Evolutionary conservation across 2,888 invertebrate species (phyloP), one percentile per base, ranked within the genome.

Genomic region (Masnerella sp.): DNA sequence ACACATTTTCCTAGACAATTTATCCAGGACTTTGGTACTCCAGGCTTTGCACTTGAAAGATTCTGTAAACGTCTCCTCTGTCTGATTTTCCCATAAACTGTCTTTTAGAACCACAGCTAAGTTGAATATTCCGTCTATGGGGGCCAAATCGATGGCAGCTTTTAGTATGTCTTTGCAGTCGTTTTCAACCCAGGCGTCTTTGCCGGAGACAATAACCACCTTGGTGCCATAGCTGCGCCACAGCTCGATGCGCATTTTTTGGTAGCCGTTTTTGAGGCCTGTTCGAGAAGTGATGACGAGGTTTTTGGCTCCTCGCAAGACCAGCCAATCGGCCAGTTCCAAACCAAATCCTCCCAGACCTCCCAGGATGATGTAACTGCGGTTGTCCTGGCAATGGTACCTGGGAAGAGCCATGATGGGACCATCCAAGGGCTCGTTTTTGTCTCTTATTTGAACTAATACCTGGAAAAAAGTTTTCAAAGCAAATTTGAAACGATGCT

Each of bases 331-430:
- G 0, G 93, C 92, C 45, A 97, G 87, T 86, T 98, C 97, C 45
- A 98, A 88, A 3, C 97, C 98, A 83, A 98, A 96, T 0, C 97
- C 97, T 38, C 98, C 98, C 0, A 98, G 89, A 40, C 97, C 97
- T 8, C 95, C 94, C 0, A 92, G 89, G 2, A 94, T 90, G 0
- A 94, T 81, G 88, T 94, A 91, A 7, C 89, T 72, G 82, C 89
- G 80, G 78, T 89, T 84, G 14, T 87, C 84, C n/a, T 86, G 79
- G 74, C 91, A 91, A 34, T 88, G 80, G 59, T 89, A 89, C 18
- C 89, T 87, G 11, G 90, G 88, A 1, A 90, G 75, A 3, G 90
- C 91, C 8, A 81, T 75, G 2, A 89, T 84, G 0, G 80, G 75
- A 0, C 52, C 38, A 11, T 77, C 58, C 0, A 78, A 1, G 0